A percentile compares a stretch with the other conserved stretches of the same genome.
phyloP scores from a whole-genome alignment of 2,113 vertebrate species.

The Microtus pennsylvanicus region DNA sequence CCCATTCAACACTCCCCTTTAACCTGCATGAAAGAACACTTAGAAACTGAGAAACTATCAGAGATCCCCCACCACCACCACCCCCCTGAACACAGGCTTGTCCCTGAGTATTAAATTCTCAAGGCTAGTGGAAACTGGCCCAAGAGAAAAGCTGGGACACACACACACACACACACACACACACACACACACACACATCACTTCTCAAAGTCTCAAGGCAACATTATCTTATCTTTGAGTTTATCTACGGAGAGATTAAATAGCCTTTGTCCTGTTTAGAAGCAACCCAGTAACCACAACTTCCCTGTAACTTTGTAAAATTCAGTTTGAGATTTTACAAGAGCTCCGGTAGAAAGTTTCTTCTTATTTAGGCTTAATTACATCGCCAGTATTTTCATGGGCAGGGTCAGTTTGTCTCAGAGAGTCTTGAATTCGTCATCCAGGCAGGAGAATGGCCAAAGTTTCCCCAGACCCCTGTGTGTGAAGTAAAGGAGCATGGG shows the following conservation, averaged over 20 bases:
- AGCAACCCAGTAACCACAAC: background rate
- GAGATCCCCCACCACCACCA: background rate
- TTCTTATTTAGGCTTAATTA: background rate
- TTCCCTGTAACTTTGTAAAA: background rate
- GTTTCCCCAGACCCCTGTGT: background rate
- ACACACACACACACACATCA: too few relatives aligned
- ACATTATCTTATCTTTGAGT: conserved; percentile 49
- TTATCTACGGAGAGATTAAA: conserved; percentile 37
- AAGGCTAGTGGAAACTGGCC: background rate
- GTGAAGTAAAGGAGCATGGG: background rate
- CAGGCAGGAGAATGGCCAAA: background rate
- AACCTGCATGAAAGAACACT: background rate
- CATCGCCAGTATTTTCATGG: conserved; percentile 11
- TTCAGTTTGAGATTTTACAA: conserved; percentile 9
- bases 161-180: too few relatives aligned
- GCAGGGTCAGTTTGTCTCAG: background rate
- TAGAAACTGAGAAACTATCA: background rate
- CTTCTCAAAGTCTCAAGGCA: background rate
- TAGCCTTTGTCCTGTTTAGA: background rate
- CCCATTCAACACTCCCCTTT: background rate
- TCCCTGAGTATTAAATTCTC: background rate
- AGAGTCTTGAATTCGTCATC: background rate
- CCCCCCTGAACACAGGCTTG: background rate
- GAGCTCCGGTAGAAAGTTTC: background rate
- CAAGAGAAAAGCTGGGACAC: background rate